phyloP scores from a whole-genome alignment of 35 echinoderm and acorn worm genomes.

The Apostichopus californicus region DNA sequence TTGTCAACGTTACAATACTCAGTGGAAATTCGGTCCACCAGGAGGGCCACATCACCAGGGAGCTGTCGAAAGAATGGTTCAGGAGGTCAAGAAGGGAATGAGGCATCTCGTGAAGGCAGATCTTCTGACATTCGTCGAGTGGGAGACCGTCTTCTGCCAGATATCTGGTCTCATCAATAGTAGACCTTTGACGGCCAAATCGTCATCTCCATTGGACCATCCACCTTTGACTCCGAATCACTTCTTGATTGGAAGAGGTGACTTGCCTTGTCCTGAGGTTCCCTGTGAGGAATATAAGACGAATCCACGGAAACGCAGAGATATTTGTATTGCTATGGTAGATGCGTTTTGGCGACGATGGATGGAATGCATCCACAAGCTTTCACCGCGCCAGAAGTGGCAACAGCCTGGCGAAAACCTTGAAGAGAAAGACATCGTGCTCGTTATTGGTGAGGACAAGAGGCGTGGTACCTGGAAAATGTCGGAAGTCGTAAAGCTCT shows the following conservation, averaged over 20 bases:
- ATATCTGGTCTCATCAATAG: constrained; percentile 80
- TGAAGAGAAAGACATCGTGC: constrained; percentile 52
- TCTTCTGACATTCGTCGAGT: constrained; percentile 72
- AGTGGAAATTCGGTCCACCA: constrained; percentile 46
- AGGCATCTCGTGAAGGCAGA: constrained; percentile 77
- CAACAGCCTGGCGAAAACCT: constrained; percentile 33
- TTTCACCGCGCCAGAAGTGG: constrained; percentile 45
- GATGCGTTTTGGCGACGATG: constrained; percentile 34
- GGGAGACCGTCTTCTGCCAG: constrained; percentile 82
- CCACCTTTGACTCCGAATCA: constrained; percentile 72
- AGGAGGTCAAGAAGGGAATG: constrained; percentile 82
- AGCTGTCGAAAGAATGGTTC: constrained; percentile 50
- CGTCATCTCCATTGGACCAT: constrained; percentile 75
- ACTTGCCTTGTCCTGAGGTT: constrained; percentile 56
- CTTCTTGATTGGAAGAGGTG: constrained; percentile 64
- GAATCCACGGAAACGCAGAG: constrained; percentile 67
- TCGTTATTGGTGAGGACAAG: constrained; percentile 53
- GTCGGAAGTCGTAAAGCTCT: constrained; percentile 24
- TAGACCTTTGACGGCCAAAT: constrained; percentile 73
- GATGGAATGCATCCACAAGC: constrained; percentile 49
- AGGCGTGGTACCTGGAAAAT: constrained; percentile 53
- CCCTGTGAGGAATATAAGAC: constrained; percentile 51
- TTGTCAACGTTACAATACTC: background rate
- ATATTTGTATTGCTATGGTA: constrained; percentile 25
- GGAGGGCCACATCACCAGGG: constrained; percentile 40